phyloP scores from a whole-genome alignment of 64 coral and sea anemone species.

The Montipora foliosa region DNA sequence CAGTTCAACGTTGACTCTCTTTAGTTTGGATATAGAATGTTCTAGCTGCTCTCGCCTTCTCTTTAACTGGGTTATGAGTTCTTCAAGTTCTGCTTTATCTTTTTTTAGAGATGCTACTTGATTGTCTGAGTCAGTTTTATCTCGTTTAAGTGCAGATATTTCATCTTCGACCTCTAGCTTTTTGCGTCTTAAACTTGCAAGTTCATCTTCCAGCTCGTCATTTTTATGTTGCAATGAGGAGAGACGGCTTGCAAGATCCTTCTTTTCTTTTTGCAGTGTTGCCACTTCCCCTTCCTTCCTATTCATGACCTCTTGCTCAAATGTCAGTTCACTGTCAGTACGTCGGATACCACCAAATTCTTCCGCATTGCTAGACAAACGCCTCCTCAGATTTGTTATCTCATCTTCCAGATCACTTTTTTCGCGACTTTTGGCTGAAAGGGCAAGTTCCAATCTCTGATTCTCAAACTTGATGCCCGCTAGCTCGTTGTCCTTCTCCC shows the following conservation, averaged over 20 bases:
- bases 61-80: constrained; percentile 59
- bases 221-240: constrained; percentile 82
- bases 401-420: constrained; percentile 85
- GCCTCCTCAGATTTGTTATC: constrained; percentile 68
- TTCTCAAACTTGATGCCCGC: constrained; percentile 70
- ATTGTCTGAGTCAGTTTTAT: constrained; percentile 89
- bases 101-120: constrained; percentile 69
- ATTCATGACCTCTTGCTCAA: constrained; percentile 51
- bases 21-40: constrained; percentile 67
- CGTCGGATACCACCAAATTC: constrained; percentile 4
- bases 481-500: constrained; percentile 82
- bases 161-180: constrained; percentile 93
- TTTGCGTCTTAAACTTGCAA: constrained; percentile 76
- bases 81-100: constrained; percentile 82
- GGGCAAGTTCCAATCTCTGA: constrained; percentile 72
- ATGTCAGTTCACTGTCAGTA: constrained; percentile 59
- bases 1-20: constrained; percentile 77
- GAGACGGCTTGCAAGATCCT: constrained; percentile 70
- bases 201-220: constrained; percentile 88
- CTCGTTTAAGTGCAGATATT: constrained; percentile 91
- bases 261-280: constrained; percentile 70
- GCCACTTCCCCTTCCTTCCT: constrained; percentile 74
- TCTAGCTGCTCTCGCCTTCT: constrained; percentile 72
- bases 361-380: neutral
- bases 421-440: constrained; percentile 78